Evolutionary conservation across 2,888 invertebrate species (phyloP).

Genomic region (Deroplatys truncata): DNA sequence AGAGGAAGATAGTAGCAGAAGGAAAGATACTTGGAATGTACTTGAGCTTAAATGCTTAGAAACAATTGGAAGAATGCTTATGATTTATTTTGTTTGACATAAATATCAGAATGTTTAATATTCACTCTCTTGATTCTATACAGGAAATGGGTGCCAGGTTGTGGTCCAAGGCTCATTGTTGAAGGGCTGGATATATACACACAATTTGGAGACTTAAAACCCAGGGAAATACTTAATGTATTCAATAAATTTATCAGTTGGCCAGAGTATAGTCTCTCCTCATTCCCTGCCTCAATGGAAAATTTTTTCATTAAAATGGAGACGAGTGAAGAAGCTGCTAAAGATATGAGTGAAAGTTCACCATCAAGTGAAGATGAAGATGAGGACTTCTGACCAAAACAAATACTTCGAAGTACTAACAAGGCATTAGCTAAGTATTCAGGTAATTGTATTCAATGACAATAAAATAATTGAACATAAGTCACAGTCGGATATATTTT

Average conservation of each 20-base stretch:
- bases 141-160: slow-evolving; percentile 69
- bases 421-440: background rate
- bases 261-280: slow-evolving; percentile 62
- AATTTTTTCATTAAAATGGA: slow-evolving; percentile 54
- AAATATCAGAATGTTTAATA: too few relatives aligned
- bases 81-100: too few relatives aligned
- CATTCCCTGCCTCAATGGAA: slow-evolving; percentile 62
- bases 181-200: slow-evolving; percentile 67
- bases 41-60: too few relatives aligned
- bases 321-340: slow-evolving; percentile 13
- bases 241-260: slow-evolving; percentile 61
- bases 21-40: too few relatives aligned
- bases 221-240: slow-evolving; percentile 59
- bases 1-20: too few relatives aligned
- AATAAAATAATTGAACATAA: too few relatives aligned
- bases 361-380: slow-evolving; percentile 1
- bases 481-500: too few relatives aligned
- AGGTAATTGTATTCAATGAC: background rate
- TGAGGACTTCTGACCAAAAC: background rate
- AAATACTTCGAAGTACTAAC: background rate
- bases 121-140: background rate
- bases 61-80: too few relatives aligned
- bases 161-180: slow-evolving; percentile 61
- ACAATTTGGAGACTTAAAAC: slow-evolving; percentile 63
- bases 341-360: slow-evolving; percentile 7